These are phyloP conservation scores for Dermolepida albohirtum DNA, from an alignment of 2,888 invertebrate genomes.

Conservation along the genomic window DNA sequence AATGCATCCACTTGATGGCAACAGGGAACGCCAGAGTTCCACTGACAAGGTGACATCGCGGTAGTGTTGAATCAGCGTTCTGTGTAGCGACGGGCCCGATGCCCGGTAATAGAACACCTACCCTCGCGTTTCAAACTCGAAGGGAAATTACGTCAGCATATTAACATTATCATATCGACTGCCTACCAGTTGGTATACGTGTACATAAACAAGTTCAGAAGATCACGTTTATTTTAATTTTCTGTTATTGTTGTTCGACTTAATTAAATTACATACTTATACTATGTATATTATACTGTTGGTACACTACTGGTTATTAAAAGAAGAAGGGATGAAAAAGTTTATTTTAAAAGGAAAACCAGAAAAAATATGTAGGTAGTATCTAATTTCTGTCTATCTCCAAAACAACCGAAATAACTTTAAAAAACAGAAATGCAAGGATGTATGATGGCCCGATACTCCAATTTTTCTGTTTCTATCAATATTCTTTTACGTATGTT, in stretches of 20 bases:
- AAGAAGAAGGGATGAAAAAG: too few species aligned
- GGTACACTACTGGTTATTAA: neutral
- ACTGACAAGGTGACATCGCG: constrained; percentile 53
- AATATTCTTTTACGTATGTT: too few species aligned
- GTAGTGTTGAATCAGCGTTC: constrained; percentile 54
- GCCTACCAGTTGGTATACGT: constrained; percentile 6
- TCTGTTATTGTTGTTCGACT: constrained; percentile 15
- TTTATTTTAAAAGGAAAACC: too few species aligned
- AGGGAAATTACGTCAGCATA: constrained; percentile 62
- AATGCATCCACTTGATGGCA: neutral
- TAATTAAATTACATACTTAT: constrained; percentile 14
- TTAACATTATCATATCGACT: constrained; percentile 46
- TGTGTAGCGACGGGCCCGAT: constrained; percentile 36
- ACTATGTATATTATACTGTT: neutral
- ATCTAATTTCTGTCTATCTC: too few species aligned
- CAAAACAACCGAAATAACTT: too few species aligned
- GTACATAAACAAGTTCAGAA: constrained; percentile 40
- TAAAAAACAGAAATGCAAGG: too few species aligned
- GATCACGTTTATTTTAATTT: constrained; percentile 47
- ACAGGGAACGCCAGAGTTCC: constrained; percentile 41
- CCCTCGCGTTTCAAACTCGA: constrained; percentile 46
- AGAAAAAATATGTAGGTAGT: too few species aligned
- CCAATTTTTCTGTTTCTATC: too few species aligned
- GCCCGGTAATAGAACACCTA: constrained; percentile 51
- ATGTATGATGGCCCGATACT: too few species aligned